Percentiles rank a stretch among this genome's conserved stretches.
Conservation (phyloP, 2,888 invertebrate species). For the Eumerus sabulonum region DNA sequence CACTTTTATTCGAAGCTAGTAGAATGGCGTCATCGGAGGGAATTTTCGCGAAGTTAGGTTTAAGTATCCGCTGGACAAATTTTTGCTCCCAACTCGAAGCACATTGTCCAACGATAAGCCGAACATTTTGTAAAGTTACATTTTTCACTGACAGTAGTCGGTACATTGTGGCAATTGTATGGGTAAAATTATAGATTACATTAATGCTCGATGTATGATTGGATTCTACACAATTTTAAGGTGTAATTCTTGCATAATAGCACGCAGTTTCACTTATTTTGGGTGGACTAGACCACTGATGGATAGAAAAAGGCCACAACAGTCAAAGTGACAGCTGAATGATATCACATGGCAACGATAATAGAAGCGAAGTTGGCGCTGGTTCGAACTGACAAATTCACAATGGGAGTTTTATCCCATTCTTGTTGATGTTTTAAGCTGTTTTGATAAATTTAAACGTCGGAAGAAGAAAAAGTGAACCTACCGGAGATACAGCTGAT, state of each 20-base stretch:
- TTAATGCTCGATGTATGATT: slow-evolving; percentile 13
- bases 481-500: too few species aligned
- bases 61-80: slow-evolving; percentile 61
- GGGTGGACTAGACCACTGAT: slow-evolving; percentile 31
- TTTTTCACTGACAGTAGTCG: slow-evolving; percentile 74
- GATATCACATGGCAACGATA: slow-evolving; percentile 50
- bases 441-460: too few species aligned
- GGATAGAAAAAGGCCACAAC: slow-evolving; percentile 42
- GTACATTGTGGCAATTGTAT: slow-evolving; percentile 72
- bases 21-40: slow-evolving; percentile 47
- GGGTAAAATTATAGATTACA: slow-evolving; percentile 24
- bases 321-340: slow-evolving; percentile 59
- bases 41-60: slow-evolving; percentile 42
- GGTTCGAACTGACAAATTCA: slow-evolving; percentile 6
- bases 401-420: slow-evolving; percentile 18
- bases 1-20: slow-evolving; percentile 25
- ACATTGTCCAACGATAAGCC: slow-evolving; percentile 69
- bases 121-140: slow-evolving; percentile 71
- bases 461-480: too few species aligned
- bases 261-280: slow-evolving; percentile 51
- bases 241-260: slow-evolving; percentile 61
- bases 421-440: too few species aligned
- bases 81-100: slow-evolving; percentile 41
- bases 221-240: slow-evolving; percentile 15
- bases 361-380: slow-evolving; percentile 42